phyloP scores from a whole-genome alignment of 2,888 invertebrate genomes.

The Neoascia interrupta region DNA sequence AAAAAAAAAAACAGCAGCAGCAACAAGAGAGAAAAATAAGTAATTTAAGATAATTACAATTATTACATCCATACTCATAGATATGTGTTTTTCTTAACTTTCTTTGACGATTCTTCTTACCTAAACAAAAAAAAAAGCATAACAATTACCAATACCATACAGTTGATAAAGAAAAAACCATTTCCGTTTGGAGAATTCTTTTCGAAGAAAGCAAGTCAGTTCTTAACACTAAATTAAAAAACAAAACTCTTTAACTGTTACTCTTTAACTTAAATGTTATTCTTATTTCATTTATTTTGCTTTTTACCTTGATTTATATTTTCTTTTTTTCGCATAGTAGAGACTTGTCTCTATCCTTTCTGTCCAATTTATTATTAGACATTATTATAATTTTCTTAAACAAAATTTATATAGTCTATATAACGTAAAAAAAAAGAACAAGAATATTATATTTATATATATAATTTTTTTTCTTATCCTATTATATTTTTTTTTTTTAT shows the following conservation, averaged over 20 bases:
- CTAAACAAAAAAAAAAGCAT: conserved; percentile 70
- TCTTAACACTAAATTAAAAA: conserved; percentile 34
- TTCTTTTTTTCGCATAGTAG: conserved; percentile 17
- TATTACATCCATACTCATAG: conserved; percentile 70
- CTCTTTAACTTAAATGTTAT: conserved; percentile 36
- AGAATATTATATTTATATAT: conserved; percentile 57
- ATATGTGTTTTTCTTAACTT: conserved; percentile 73
- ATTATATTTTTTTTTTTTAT: conserved; percentile 49
- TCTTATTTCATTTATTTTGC: conserved; percentile 41
- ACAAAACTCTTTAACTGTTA: conserved; percentile 29
- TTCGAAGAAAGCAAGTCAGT: conserved; percentile 23
- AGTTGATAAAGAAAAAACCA: conserved; percentile 42
- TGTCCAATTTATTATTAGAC: conserved; percentile 50
- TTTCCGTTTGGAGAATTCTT: conserved; percentile 10
- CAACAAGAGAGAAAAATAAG: conserved; percentile 57
- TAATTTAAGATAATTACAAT: conserved; percentile 66
- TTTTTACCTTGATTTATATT: conserved; percentile 39
- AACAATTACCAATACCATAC: conserved; percentile 36
- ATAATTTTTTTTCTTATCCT: conserved; percentile 55
- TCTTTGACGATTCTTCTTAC: conserved; percentile 71
- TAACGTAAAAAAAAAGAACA: conserved; percentile 40
- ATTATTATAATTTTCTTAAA: conserved; percentile 38
- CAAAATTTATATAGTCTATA: conserved; percentile 30
- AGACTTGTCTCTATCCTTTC: conserved; percentile 16
- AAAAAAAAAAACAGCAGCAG: conserved; percentile 68